Evolutionary conservation across 2,113 vertebrate genomes (phyloP), one percentile per base, ranked within the genome.

Genomic region (Mola mola): DNA sequence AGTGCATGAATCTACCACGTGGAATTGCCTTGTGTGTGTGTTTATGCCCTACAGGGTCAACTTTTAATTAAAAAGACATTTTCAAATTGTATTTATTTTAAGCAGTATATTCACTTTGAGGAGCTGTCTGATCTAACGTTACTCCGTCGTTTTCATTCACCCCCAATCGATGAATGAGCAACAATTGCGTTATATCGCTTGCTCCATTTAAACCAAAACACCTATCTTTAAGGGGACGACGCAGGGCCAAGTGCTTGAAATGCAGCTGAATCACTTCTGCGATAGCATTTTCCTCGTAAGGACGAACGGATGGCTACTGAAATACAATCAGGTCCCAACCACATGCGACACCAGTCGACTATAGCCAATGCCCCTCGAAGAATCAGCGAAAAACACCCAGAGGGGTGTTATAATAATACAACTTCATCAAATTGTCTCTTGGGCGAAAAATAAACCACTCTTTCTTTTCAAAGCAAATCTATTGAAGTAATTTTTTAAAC

Each of bases 321-420:
- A 49, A 70, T 40, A 50, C 51, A 72, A 40, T 36, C 29, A 49
- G 49, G 34, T 33, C 34, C 52, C 11, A 64, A 37, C 61, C 82
- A 85, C 86, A 88, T 87, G 79, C 62, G 69, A 80, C 78, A 70
- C 43, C 22, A 26, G 21, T 72, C 42, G 55, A 74, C 70, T 81
- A 57, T 59, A 81, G 78, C 69, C 79, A 87, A 84, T 82, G 75
- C 66, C 62, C 50, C 75, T 85, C 43, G 51, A 61, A 53, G 74
- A 57, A 51, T 44, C 25, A 66, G 20, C 3, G 11, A 29, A 72
- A 75, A 41, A 25, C 2, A 48, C 46, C 1, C 7, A 36, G 20
- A 66, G 81, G 85, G 84, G 77, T 66, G 66, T 62, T 50, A 36
- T 22, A 8, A 2, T 61, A 59, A 47, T 21, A 1, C 3, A 28